phyloP scores from a whole-genome alignment of 2,888 invertebrate species.

The Orthosia gracilis region DNA sequence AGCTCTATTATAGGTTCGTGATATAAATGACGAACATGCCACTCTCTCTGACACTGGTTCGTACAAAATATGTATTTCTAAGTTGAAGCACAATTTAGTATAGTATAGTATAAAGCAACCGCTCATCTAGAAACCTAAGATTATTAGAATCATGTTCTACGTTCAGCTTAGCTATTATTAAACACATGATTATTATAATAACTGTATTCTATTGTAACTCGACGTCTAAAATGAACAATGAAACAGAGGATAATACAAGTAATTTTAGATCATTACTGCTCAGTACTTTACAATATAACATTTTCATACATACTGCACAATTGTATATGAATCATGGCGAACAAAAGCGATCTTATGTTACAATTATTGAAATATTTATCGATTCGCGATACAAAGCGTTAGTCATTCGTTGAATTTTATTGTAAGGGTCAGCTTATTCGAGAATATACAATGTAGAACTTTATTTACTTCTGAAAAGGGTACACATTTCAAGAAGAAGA shows the following conservation, averaged over 20 bases:
- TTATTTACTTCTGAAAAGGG: too few species aligned
- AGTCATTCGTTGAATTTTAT: conserved; percentile 66
- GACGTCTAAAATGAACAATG: conserved; percentile 41
- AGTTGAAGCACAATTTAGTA: not conserved
- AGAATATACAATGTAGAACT: too few species aligned
- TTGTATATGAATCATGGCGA: conserved; percentile 69
- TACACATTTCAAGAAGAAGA: not conserved
- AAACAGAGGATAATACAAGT: conserved; percentile 28
- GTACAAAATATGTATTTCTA: not conserved
- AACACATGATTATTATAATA: conserved; percentile 3
- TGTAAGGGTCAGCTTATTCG: conserved; percentile 6
- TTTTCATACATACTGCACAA: conserved; percentile 47
- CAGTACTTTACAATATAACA: conserved; percentile 42
- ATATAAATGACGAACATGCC: not conserved
- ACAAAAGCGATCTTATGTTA: conserved; percentile 69
- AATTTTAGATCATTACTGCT: conserved; percentile 50
- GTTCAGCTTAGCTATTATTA: conserved; percentile 6
- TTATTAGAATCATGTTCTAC: not conserved
- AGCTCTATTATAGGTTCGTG: not conserved
- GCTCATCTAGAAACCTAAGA: not conserved
- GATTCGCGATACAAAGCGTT: conserved; percentile 71
- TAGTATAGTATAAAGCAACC: not conserved
- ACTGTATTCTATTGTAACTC: conserved; percentile 29
- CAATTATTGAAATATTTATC: conserved; percentile 74
- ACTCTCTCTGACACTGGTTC: not conserved